phyloP scores from a whole-genome alignment of 2,888 invertebrate genomes.

The Dynastes maya region DNA sequence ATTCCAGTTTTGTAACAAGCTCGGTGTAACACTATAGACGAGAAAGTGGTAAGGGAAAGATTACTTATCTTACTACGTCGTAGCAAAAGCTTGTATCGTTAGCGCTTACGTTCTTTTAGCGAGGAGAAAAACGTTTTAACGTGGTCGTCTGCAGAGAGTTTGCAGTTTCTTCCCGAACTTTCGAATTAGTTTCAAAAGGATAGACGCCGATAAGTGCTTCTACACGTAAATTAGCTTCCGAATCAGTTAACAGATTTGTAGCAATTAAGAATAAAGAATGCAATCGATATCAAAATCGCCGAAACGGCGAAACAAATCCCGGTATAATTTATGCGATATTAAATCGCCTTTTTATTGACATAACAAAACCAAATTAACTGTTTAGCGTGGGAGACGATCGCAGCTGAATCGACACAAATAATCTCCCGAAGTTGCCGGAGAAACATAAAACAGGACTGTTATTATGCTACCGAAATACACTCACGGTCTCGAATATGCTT shows the following conservation, averaged over 20 bases:
- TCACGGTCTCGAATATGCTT: conserved; percentile 30
- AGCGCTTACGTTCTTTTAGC: too few species aligned
- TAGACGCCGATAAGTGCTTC: not conserved
- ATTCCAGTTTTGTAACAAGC: too few species aligned
- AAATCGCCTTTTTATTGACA: conserved; percentile 38
- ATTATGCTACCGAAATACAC: conserved; percentile 38
- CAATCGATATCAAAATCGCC: not conserved
- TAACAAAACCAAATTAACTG: conserved; percentile 37
- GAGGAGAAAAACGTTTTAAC: too few species aligned
- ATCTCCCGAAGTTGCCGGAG: conserved; percentile 30
- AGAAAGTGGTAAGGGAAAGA: too few species aligned
- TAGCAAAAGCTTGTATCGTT: too few species aligned
- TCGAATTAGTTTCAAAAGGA: not conserved
- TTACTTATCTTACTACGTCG: too few species aligned
- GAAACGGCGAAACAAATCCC: conserved; percentile 12
- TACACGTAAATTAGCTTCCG: not conserved
- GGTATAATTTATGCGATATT: conserved; percentile 28
- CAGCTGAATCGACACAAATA: conserved; percentile 15
- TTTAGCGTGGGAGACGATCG: conserved; percentile 12
- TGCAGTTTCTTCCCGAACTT: not conserved
- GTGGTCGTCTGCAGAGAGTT: too few species aligned
- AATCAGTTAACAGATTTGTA: conserved; percentile 16
- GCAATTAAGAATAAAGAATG: conserved; percentile 25
- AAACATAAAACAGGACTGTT: conserved; percentile 33
- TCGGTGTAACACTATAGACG: too few species aligned